Evolutionary conservation across 2,113 vertebrate genomes (phyloP).

Genomic region (Crotalus helleri): DNA sequence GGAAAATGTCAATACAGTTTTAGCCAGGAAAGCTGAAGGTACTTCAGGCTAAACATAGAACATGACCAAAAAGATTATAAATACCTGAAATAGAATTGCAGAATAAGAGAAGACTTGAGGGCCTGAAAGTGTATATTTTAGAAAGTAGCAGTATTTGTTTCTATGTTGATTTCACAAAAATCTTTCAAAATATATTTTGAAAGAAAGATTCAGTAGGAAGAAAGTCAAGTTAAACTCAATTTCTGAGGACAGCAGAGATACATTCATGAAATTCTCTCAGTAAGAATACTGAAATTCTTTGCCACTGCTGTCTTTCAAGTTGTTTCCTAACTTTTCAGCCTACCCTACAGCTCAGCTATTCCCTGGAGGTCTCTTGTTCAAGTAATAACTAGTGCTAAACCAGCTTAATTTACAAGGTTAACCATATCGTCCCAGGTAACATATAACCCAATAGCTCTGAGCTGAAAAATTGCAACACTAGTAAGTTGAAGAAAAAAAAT

Average conservation of each 20-base stretch:
- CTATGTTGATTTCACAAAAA: background rate
- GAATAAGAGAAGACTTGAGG: background rate
- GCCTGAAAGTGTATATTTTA: background rate
- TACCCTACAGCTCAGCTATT: background rate
- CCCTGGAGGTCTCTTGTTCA: background rate
- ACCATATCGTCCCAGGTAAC: background rate
- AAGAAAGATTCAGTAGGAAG: background rate
- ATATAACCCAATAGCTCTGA: background rate
- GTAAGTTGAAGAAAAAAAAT: background rate
- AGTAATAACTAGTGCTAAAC: background rate
- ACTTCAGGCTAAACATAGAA: slow-evolving; percentile 20
- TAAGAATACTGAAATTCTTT: background rate
- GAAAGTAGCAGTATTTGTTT: background rate
- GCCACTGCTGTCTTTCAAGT: background rate
- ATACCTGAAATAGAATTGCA: background rate
- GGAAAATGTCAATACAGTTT: background rate
- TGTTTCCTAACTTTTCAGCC: background rate
- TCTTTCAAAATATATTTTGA: background rate
- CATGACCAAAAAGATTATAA: background rate
- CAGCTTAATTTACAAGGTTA: background rate
- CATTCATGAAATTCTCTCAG: background rate
- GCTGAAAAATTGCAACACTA: background rate
- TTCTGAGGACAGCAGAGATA: background rate
- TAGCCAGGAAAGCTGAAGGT: background rate
- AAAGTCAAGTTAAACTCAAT: background rate